A percentile compares a stretch with the other conserved stretches of the same genome.
Evolutionary conservation across 2,797 vertebrate species (phyloP).

Genomic region (Silurus lanzhouensis): DNA sequence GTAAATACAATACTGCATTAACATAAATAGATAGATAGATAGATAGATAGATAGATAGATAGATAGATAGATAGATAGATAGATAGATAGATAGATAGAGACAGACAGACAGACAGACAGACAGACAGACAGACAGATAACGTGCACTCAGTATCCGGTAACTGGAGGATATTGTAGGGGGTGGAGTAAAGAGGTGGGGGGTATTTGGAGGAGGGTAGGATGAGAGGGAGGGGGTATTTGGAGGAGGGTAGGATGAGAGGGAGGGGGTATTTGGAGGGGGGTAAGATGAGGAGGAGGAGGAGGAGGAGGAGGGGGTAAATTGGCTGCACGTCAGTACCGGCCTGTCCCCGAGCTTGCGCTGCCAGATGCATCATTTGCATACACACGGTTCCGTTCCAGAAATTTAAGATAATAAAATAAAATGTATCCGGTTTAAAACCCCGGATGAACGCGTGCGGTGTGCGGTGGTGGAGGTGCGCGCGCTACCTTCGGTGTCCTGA

Average conservation of each 20-base stretch:
- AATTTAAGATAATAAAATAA: no score
- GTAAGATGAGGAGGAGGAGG: background rate
- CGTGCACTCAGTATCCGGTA: background rate
- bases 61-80: background rate
- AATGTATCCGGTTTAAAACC: no score
- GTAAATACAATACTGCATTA: no score
- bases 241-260: background rate
- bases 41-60: background rate
- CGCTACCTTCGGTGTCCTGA: slow-evolving; percentile 61
- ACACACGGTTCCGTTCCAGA: background rate
- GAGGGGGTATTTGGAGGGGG: background rate
- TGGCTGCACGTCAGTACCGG: background rate
- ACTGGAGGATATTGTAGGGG: background rate
- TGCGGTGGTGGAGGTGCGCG: background rate
- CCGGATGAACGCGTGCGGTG: no score
- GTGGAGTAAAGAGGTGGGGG: no score
- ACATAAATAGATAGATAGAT: background rate
- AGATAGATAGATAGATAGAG: background rate
- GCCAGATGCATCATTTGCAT: background rate
- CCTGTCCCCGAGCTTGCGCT: background rate
- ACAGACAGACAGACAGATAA: background rate
- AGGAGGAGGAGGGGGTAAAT: background rate
- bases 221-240: background rate
- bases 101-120: background rate
- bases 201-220: background rate